Percentiles rank a stretch among this genome's conserved stretches.
These are phyloP conservation scores for Pectinophora gossypiella DNA, from an alignment of 1,140 invertebrate genomes.

Conservation along the genomic window DNA sequence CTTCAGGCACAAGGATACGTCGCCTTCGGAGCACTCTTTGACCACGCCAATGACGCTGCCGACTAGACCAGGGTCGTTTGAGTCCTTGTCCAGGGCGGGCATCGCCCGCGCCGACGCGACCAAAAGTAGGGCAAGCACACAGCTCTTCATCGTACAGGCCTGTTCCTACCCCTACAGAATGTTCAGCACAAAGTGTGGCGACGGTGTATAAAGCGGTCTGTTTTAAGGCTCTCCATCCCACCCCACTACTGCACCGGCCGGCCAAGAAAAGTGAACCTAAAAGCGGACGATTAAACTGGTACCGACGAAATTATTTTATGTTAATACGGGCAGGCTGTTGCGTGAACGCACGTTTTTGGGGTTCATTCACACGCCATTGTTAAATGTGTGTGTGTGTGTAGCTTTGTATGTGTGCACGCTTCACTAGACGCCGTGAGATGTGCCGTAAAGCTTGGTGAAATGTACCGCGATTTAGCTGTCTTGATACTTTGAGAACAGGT, in stretches of 20 bases:
- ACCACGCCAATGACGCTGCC: conserved; percentile 49
- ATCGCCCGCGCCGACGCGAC: conserved; percentile 46
- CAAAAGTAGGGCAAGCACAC: conserved; percentile 50
- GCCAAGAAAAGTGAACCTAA: conserved; percentile 57
- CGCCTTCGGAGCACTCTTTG: conserved; percentile 59
- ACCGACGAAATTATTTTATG: conserved; percentile 38
- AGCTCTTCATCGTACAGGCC: conserved; percentile 41
- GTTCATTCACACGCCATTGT: conserved; percentile 22
- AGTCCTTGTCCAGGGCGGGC: conserved; percentile 54
- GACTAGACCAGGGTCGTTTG: conserved; percentile 43
- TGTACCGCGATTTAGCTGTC: too few species aligned
- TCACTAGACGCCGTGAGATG: too few species aligned
- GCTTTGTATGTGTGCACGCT: too few species aligned
- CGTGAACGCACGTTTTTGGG: conserved; percentile 22
- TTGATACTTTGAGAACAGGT: too few species aligned
- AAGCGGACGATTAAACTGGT: conserved; percentile 50
- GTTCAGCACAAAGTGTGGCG: conserved; percentile 59
- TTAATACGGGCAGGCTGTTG: conserved; percentile 26
- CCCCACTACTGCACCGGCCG: conserved; percentile 50
- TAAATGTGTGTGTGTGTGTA: too few species aligned
- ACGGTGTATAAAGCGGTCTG: conserved; percentile 42
- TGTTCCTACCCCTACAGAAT: conserved; percentile 51
- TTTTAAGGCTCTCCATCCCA: conserved; percentile 63
- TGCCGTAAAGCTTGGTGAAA: too few species aligned
- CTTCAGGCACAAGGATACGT: conserved; percentile 63